These are phyloP conservation scores for Fringilla coelebs DNA, from an alignment of 2,797 vertebrate genomes.

Conservation along the genomic window DNA sequence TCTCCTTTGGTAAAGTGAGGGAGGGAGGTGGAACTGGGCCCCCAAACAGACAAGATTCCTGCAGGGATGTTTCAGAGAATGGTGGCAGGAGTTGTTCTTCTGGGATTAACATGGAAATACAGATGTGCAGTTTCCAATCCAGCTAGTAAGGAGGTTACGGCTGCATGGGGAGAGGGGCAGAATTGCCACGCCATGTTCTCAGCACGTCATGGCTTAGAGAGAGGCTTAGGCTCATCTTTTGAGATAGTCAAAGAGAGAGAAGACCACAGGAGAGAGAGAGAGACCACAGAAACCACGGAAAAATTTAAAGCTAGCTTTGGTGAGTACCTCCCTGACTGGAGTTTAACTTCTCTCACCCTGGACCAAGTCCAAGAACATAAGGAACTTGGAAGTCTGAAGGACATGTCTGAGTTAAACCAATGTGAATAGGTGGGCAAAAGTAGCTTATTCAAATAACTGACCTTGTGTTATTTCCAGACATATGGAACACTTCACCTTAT, in stretches of 20 bases:
- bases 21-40: background rate
- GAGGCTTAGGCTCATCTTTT: background rate
- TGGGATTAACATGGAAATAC: background rate
- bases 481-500: background rate
- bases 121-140: background rate
- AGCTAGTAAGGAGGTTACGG: background rate
- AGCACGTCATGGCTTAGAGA: background rate
- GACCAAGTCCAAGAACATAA: background rate
- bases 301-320: background rate
- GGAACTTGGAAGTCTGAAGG: constrained; percentile 7
- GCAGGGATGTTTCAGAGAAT: background rate
- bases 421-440: background rate
- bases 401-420: background rate
- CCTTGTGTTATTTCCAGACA: background rate
- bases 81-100: background rate
- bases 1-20: background rate
- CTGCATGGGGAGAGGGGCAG: background rate
- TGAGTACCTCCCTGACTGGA: background rate
- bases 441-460: background rate
- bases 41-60: background rate
- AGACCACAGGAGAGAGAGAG: too few relatives aligned
- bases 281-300: background rate
- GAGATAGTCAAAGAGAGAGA: background rate
- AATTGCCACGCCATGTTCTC: background rate
- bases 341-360: constrained; percentile 1